Evolutionary conservation across 2,113 vertebrate species (phyloP).

Genomic region (Hydrochoerus hydrochaeris): DNA sequence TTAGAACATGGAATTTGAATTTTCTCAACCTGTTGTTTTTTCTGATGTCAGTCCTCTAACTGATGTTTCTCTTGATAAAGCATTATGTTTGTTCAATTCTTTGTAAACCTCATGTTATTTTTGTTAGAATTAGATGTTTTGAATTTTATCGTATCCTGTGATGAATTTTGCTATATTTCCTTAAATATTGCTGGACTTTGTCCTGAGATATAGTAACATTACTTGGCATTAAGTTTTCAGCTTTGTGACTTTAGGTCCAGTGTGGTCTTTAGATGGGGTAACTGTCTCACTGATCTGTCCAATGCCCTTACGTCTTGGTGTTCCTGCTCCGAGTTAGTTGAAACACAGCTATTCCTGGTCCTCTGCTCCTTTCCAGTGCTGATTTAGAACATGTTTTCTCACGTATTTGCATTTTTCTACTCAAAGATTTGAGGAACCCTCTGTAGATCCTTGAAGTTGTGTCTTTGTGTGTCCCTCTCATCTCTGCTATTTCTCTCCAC

Average conservation of each 20-base stretch:
- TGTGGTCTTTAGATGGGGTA: neutral
- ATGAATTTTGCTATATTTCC: constrained; percentile 23
- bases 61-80: neutral
- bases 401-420: neutral
- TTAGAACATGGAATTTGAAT: neutral
- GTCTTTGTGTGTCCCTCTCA: neutral
- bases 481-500: neutral
- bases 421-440: neutral
- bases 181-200: neutral
- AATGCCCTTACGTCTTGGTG: neutral
- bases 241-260: neutral
- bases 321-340: neutral
- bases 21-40: neutral
- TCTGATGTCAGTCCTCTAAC: neutral
- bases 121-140: neutral
- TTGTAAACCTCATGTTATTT: neutral
- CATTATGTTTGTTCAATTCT: neutral
- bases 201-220: neutral
- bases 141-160: neutral
- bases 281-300: neutral
- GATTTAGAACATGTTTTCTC: neutral
- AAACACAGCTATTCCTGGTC: neutral
- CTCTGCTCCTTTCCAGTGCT: neutral
- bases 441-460: neutral
- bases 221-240: neutral